Evolutionary conservation across 1,140 invertebrate species (phyloP).

Genomic region (Andrena cerasifolii): DNA sequence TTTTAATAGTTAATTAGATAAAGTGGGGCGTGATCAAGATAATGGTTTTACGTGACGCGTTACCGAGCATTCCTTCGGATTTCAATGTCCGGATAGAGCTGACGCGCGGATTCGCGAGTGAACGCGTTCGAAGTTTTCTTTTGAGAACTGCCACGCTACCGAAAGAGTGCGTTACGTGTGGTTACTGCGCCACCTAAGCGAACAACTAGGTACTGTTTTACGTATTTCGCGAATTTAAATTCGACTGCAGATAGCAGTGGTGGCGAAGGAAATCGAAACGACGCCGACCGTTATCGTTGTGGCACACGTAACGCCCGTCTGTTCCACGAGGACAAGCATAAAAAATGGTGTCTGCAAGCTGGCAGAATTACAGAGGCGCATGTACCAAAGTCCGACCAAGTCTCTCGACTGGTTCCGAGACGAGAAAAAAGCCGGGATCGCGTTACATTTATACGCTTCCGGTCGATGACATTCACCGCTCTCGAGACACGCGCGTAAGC

Average conservation of each 20-base stretch:
- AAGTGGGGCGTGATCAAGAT: too few species aligned
- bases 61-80: background rate
- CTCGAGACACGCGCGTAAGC: conserved; percentile 13
- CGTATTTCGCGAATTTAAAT: background rate
- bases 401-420: too few species aligned
- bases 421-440: conserved; percentile 55
- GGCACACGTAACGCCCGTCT: background rate
- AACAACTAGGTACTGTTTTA: too few species aligned
- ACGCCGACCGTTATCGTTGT: background rate
- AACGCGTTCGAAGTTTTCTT: background rate
- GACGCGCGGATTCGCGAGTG: background rate
- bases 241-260: background rate
- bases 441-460: conserved; percentile 75
- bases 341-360: background rate
- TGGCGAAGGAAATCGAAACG: background rate
- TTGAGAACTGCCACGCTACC: conserved; percentile 2
- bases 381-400: background rate
- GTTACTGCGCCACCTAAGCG: background rate
- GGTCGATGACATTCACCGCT: conserved; percentile 50
- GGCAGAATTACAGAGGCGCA: background rate
- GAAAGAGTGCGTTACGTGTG: background rate
- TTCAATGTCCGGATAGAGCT: background rate
- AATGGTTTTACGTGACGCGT: too few species aligned
- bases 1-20: too few species aligned
- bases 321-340: too few species aligned